Evolutionary conservation across 2,113 vertebrate species (phyloP).

Genomic region (Pipa parva): DNA sequence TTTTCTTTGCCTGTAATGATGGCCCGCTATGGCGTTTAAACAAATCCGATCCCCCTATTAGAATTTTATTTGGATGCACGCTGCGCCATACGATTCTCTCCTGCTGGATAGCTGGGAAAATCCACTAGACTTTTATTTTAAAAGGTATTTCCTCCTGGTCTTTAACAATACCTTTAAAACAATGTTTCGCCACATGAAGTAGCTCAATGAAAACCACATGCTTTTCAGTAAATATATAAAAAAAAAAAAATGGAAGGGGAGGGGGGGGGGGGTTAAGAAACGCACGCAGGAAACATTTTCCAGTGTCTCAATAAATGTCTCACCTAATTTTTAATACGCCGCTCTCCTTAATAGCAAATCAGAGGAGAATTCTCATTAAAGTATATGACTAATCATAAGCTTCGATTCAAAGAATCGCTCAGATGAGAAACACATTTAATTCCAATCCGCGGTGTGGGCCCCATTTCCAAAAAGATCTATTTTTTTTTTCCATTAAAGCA

Average conservation of each 20-base stretch:
- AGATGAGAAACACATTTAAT: slow-evolving; percentile 5
- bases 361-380: not conserved
- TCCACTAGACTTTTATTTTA: too few species aligned
- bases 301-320: slow-evolving; percentile 12
- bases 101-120: too few species aligned
- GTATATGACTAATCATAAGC: not conserved
- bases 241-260: too few species aligned
- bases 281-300: slow-evolving; percentile 16
- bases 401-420: not conserved
- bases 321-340: slow-evolving; percentile 13
- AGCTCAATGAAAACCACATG: slow-evolving; percentile 21
- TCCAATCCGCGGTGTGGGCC: not conserved
- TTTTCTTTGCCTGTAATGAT: too few species aligned
- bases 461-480: not conserved
- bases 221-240: not conserved
- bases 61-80: too few species aligned
- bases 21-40: too few species aligned
- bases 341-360: not conserved
- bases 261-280: too few species aligned
- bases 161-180: too few species aligned
- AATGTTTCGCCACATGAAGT: slow-evolving; percentile 3
- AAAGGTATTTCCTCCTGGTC: too few species aligned
- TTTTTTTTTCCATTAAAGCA: not conserved
- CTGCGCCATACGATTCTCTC: too few species aligned
- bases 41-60: too few species aligned